phyloP scores from a whole-genome alignment of 2,888 invertebrate genomes.

The Pecten maximus region DNA sequence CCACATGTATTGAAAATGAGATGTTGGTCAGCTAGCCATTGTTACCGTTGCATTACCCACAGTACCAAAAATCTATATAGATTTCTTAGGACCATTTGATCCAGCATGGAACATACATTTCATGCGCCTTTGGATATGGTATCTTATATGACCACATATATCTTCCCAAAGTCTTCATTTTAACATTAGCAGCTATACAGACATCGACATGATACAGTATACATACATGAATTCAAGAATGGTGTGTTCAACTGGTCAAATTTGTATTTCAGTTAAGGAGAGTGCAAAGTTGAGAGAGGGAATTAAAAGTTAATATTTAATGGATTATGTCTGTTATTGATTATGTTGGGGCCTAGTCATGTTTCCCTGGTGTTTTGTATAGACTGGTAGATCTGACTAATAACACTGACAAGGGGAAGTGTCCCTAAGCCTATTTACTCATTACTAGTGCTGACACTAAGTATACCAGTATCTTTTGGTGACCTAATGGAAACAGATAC shows the following conservation, averaged over 20 bases:
- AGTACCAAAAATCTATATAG: too few relatives aligned
- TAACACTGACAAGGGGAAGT: background rate
- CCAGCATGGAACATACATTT: too few relatives aligned
- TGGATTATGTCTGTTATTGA: constrained; percentile 32
- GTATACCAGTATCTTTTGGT: background rate
- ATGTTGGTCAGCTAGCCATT: too few relatives aligned
- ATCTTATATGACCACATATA: too few relatives aligned
- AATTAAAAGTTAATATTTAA: constrained; percentile 35
- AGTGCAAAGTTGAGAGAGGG: constrained; percentile 15
- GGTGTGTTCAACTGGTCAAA: background rate
- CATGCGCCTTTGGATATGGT: too few relatives aligned
- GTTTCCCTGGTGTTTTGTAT: background rate
- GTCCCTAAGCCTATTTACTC: constrained; percentile 23
- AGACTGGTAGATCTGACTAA: constrained; percentile 24
- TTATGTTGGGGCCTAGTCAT: background rate
- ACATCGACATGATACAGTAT: too few relatives aligned
- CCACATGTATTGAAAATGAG: too few relatives aligned
- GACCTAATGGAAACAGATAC: background rate
- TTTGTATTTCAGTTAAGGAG: background rate
- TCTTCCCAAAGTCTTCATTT: too few relatives aligned
- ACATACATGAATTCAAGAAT: background rate
- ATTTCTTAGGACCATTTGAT: too few relatives aligned
- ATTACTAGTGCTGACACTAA: background rate
- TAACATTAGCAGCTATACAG: too few relatives aligned
- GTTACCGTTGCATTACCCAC: too few relatives aligned